phyloP scores from a whole-genome alignment of 1,140 invertebrate genomes.

The Drosophila erecta region DNA sequence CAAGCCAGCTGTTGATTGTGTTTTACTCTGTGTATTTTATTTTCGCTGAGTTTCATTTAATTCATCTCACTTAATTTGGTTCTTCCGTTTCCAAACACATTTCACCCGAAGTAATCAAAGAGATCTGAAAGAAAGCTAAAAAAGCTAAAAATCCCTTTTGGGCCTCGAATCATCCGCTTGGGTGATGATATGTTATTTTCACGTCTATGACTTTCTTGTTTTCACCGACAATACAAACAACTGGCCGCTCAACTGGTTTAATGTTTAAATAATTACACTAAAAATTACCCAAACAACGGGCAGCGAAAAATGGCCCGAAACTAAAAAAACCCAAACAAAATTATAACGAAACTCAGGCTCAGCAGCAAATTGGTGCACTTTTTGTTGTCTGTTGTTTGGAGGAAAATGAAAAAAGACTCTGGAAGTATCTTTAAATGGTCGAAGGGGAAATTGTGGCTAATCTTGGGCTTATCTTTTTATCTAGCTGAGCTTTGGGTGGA shows the following conservation, averaged over 20 bases:
- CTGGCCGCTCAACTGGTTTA: slow-evolving; percentile 62
- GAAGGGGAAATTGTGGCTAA: slow-evolving; percentile 40
- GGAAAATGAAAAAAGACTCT: slow-evolving; percentile 19
- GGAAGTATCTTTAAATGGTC: slow-evolving; percentile 42
- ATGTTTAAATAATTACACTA: slow-evolving; percentile 79
- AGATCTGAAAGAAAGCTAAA: slow-evolving; percentile 22
- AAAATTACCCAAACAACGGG: slow-evolving; percentile 53
- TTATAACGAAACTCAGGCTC: slow-evolving; percentile 68
- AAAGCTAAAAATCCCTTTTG: slow-evolving; percentile 27
- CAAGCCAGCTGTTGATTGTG: slow-evolving; percentile 60
- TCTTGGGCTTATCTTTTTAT: slow-evolving; percentile 44
- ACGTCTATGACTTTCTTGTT: slow-evolving; percentile 69
- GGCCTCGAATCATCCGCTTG: slow-evolving; percentile 26
- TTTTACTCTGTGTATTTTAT: too few relatives aligned
- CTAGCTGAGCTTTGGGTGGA: slow-evolving; percentile 25
- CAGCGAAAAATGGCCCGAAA: slow-evolving; percentile 35
- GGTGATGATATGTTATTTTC: slow-evolving; percentile 72
- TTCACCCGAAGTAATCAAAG: slow-evolving; percentile 41
- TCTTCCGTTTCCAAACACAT: slow-evolving; percentile 51
- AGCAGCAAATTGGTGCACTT: slow-evolving; percentile 47
- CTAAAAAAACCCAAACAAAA: slow-evolving; percentile 54
- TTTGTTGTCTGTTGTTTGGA: slow-evolving; percentile 27
- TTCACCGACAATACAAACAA: slow-evolving; percentile 55
- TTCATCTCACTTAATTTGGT: slow-evolving; percentile 37
- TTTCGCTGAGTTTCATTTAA: slow-evolving; percentile 45